phyloP scores from a whole-genome alignment of 2,113 vertebrate genomes.

The Ciconia stormi region DNA sequence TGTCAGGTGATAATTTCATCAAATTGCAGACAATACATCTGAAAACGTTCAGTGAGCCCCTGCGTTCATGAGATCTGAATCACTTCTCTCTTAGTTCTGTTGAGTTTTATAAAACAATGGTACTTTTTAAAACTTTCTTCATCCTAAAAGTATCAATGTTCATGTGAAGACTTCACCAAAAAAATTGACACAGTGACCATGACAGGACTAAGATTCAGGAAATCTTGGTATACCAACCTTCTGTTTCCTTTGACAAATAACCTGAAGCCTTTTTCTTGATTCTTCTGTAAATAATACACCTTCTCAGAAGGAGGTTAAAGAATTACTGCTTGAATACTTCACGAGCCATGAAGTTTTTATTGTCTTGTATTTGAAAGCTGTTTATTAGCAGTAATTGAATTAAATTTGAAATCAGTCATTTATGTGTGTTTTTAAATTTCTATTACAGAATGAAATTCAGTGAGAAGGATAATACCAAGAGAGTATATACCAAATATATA shows the following conservation, averaged over 20 bases:
- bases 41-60: fast-evolving
- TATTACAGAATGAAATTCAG: not conserved
- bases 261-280: not conserved
- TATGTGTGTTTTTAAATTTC: not conserved
- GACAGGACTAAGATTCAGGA: not conserved
- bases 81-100: not conserved
- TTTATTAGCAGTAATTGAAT: not conserved
- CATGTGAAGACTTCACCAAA: not conserved
- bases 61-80: not conserved
- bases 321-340: not conserved
- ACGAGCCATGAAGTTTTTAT: not conserved
- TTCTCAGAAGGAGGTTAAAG: not conserved
- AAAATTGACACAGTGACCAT: not conserved
- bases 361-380: not conserved
- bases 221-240: not conserved
- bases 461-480: not conserved
- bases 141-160: not conserved
- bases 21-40: not conserved
- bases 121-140: not conserved
- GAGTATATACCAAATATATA: too few species aligned
- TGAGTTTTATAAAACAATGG: not conserved
- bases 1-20: not conserved
- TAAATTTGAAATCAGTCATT: not conserved
- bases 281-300: not conserved
- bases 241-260: not conserved